Percentiles rank a stretch among this genome's conserved stretches.
Evolutionary conservation across 1,140 invertebrate species (phyloP).

Genomic region (Drosophila pallidifrons): DNA sequence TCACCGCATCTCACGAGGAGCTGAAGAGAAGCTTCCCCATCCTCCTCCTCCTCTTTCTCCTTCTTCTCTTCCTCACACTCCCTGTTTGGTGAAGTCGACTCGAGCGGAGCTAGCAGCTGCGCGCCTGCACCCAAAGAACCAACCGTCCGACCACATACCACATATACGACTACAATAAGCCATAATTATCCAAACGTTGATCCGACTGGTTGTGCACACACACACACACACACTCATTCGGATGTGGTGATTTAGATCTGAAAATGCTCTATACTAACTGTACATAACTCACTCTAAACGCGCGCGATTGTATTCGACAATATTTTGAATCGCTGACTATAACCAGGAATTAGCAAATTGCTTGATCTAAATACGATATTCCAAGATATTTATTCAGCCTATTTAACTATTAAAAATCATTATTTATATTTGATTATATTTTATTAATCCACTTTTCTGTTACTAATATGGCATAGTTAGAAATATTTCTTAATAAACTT

Average conservation of each 20-base stretch:
- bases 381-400: no score
- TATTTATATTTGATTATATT: no score
- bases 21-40: neutral
- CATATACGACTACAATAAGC: conserved; percentile 69
- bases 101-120: conserved; percentile 32
- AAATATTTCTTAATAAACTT: no score
- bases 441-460: no score
- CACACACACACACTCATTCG: conserved; percentile 16
- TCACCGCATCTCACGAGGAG: conserved; percentile 13
- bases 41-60: neutral
- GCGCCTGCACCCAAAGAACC: conserved; percentile 20
- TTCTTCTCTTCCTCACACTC: neutral
- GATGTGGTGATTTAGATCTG: conserved; percentile 29
- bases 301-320: conserved; percentile 7
- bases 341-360: no score
- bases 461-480: no score
- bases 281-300: conserved; percentile 25
- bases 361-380: no score
- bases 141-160: conserved; percentile 30
- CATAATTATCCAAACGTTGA: conserved; percentile 79
- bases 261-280: conserved; percentile 37
- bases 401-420: no score
- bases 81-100: neutral
- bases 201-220: conserved; percentile 51
- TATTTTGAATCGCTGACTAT: neutral